Conservation (phyloP, 2,797 vertebrate species). For the Knipowitschia caucasica region DNA sequence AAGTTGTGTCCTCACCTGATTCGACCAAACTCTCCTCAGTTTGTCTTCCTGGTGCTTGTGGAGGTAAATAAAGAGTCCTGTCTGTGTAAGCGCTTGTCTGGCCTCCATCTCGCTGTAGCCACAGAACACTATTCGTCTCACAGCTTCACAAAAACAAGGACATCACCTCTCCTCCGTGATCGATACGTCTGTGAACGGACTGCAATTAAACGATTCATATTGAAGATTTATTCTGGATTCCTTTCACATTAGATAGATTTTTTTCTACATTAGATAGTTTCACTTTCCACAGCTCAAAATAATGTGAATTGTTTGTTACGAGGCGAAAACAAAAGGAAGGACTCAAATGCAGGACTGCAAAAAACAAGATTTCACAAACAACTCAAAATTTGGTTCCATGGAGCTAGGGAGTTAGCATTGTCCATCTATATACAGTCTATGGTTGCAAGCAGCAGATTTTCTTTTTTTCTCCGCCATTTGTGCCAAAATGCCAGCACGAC, state of each 20-base stretch:
- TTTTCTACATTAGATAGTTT: background rate
- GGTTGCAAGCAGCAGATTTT: no score
- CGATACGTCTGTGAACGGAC: conserved; percentile 57
- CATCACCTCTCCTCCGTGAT: conserved; percentile 46
- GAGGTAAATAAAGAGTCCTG: conserved; percentile 24
- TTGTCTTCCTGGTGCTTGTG: conserved; percentile 29
- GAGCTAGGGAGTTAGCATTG: no score
- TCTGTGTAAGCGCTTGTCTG: conserved; percentile 19
- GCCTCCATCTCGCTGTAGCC: conserved; percentile 22
- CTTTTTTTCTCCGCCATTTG: no score
- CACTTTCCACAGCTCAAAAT: background rate
- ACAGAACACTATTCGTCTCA: conserved; percentile 42
- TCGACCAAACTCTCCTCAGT: conserved; percentile 47
- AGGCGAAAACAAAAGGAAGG: no score
- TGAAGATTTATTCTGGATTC: background rate
- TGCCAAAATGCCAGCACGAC: no score
- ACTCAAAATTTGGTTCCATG: no score
- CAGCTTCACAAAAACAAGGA: conserved; percentile 45
- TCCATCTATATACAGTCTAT: no score
- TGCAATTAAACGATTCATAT: conserved; percentile 13
- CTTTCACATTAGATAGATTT: no score
- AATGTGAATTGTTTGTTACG: no score
- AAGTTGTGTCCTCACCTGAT: conserved; percentile 5
- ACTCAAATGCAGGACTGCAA: no score
- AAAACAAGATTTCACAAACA: no score